phyloP scores from a whole-genome alignment of 2,797 vertebrate genomes.

The Tachyglossus aculeatus region DNA sequence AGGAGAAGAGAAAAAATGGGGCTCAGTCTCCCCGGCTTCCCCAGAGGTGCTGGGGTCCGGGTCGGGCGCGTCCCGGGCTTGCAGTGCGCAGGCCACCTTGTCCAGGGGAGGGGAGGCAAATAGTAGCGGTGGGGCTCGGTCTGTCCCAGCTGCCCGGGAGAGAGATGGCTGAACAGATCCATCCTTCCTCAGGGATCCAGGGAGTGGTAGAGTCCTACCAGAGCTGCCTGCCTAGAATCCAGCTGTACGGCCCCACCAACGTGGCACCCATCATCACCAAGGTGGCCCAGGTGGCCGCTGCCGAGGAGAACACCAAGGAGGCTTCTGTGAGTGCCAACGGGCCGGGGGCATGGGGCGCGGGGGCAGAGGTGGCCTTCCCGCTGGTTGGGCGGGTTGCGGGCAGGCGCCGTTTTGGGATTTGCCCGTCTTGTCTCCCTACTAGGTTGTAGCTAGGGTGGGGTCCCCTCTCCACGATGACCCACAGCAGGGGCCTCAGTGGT shows the following conservation, averaged over 20 bases:
- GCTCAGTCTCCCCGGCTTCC: too few relatives aligned
- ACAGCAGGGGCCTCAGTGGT: too few relatives aligned
- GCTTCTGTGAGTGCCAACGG: conserved; percentile 82
- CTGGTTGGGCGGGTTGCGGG: too few relatives aligned
- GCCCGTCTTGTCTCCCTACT: too few relatives aligned
- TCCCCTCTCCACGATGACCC: too few relatives aligned
- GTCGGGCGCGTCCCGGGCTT: too few relatives aligned
- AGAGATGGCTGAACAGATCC: fast-evolving
- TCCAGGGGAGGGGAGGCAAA: too few relatives aligned
- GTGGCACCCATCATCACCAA: conserved; percentile 94
- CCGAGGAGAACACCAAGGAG: conserved; percentile 86
- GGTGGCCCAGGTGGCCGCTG: conserved; percentile 85
- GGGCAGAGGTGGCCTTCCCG: not conserved
- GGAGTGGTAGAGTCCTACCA: conserved; percentile 96
- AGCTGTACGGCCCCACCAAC: conserved; percentile 94
- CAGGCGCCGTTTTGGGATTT: too few relatives aligned
- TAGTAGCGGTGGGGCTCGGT: not conserved
- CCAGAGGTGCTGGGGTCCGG: too few relatives aligned
- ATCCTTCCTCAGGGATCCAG: conserved; percentile 82
- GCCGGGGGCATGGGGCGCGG: fast-evolving
- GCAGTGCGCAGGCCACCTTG: too few relatives aligned
- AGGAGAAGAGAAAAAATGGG: too few relatives aligned
- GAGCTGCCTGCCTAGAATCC: conserved; percentile 94
- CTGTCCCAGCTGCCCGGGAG: not conserved
- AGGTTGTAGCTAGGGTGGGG: too few relatives aligned